phyloP scores from a whole-genome alignment of 2,888 invertebrate species.

The Trachelus iudaicus region DNA sequence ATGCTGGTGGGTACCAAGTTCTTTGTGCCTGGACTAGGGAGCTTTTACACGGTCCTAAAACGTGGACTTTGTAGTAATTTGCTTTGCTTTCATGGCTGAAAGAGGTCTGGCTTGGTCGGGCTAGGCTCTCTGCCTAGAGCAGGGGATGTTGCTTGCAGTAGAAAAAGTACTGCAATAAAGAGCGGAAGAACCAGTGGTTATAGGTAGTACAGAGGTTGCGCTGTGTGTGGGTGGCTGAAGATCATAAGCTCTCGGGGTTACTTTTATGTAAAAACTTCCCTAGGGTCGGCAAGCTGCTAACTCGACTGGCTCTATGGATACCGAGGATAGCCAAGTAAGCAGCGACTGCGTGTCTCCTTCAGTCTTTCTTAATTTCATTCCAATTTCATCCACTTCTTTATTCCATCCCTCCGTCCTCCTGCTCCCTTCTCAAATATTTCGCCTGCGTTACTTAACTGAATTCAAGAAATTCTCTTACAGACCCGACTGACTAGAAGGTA shows the following conservation, averaged over 20 bases:
- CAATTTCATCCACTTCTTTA: background rate
- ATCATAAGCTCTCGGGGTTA: constrained; percentile 1
- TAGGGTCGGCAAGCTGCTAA: background rate
- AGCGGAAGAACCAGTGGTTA: background rate
- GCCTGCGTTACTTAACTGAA: background rate
- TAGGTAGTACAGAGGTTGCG: background rate
- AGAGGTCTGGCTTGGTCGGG: constrained; percentile 25
- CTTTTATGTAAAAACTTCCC: background rate
- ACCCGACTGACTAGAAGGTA: constrained; percentile 80
- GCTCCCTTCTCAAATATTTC: background rate
- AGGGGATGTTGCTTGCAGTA: background rate
- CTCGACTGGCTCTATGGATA: background rate
- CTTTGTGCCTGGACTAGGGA: constrained; percentile 25
- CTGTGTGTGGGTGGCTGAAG: background rate
- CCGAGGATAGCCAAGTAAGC: background rate
- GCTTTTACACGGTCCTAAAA: constrained; percentile 34
- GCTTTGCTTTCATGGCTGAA: constrained; percentile 43
- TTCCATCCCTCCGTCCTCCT: background rate
- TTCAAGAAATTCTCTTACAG: constrained; percentile 66
- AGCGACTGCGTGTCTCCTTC: background rate
- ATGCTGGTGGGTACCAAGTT: constrained; percentile 2
- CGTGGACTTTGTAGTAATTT: constrained; percentile 40
- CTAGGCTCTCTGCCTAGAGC: background rate
- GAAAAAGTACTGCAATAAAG: background rate
- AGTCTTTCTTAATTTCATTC: background rate